These are phyloP conservation scores for Dryocosmus kuriphilus DNA, from an alignment of 2,888 invertebrate species.

Conservation along the genomic window DNA sequence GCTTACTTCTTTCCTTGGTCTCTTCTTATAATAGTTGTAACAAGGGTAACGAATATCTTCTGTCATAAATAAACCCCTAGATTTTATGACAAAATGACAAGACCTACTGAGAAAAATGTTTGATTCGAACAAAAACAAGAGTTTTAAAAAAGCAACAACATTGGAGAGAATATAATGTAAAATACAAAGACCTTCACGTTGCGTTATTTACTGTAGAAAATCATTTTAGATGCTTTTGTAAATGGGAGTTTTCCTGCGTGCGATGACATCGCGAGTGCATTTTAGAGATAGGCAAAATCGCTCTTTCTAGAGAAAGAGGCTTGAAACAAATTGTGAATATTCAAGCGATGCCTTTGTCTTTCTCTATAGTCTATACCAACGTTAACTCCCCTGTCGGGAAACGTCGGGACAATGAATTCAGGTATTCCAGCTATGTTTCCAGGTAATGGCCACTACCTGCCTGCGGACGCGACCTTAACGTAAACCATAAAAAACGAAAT, in stretches of 20 bases:
- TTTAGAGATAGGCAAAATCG: conserved; percentile 24
- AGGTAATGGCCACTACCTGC: conserved; percentile 47
- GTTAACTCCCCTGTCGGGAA: conserved; percentile 49
- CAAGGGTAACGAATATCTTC: background rate
- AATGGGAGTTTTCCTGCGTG: no score
- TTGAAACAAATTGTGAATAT: conserved; percentile 63
- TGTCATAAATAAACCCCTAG: background rate
- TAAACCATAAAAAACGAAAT: conserved; percentile 41
- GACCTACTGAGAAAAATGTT: no score
- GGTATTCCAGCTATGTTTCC: conserved; percentile 49
- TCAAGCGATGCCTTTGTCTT: conserved; percentile 64
- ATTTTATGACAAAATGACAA: no score
- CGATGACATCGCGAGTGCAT: conserved; percentile 22
- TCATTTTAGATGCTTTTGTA: no score
- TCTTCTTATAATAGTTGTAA: background rate
- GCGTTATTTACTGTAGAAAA: no score
- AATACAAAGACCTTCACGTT: no score
- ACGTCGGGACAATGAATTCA: conserved; percentile 54
- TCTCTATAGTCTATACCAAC: conserved; percentile 44
- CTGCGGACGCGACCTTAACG: conserved; percentile 45
- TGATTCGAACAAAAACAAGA: no score
- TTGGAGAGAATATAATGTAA: no score
- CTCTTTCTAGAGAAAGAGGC: conserved; percentile 39
- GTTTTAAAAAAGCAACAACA: no score
- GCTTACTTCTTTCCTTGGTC: background rate